phyloP scores from a whole-genome alignment of 2,113 vertebrate genomes.

The Pampusana beccarii region DNA sequence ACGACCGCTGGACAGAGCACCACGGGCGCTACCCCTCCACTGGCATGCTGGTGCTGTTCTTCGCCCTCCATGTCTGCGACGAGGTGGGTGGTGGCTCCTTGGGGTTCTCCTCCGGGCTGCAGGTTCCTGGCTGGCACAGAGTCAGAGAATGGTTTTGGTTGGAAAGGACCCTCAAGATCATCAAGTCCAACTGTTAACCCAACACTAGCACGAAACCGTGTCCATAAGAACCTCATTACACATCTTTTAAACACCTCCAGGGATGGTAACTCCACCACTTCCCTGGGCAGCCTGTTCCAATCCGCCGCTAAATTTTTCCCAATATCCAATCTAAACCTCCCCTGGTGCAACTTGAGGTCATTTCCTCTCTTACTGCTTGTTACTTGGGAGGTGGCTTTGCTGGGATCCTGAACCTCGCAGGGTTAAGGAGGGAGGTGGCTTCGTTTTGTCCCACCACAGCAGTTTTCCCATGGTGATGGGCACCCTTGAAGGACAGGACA shows the following conservation, averaged over 20 bases:
- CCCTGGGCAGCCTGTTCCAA: too few relatives aligned
- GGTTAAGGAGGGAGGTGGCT: not conserved
- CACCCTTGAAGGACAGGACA: not conserved
- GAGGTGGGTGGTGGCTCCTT: conserved; percentile 79
- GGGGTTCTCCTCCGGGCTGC: fast-evolving
- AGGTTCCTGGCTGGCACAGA: not conserved
- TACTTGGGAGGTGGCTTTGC: not conserved
- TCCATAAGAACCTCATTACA: too few relatives aligned
- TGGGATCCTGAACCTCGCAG: not conserved
- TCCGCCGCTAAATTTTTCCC: too few relatives aligned
- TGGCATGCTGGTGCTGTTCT: conserved; percentile 96
- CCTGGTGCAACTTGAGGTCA: too few relatives aligned
- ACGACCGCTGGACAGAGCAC: conserved; percentile 93
- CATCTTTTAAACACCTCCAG: too few relatives aligned
- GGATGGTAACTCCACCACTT: too few relatives aligned
- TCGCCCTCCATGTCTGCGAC: conserved; percentile 94
- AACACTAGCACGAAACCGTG: too few relatives aligned
- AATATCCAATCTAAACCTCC: too few relatives aligned
- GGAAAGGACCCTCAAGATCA: too few relatives aligned
- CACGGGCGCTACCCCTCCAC: conserved; percentile 98
- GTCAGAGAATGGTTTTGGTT: too few relatives aligned
- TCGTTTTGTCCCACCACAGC: not conserved
- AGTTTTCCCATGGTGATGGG: not conserved
- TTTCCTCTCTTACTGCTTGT: too few relatives aligned
- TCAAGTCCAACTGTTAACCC: too few relatives aligned